Conservation (phyloP, 2,888 invertebrate species). For the Drepanosiphum platanoidis region DNA sequence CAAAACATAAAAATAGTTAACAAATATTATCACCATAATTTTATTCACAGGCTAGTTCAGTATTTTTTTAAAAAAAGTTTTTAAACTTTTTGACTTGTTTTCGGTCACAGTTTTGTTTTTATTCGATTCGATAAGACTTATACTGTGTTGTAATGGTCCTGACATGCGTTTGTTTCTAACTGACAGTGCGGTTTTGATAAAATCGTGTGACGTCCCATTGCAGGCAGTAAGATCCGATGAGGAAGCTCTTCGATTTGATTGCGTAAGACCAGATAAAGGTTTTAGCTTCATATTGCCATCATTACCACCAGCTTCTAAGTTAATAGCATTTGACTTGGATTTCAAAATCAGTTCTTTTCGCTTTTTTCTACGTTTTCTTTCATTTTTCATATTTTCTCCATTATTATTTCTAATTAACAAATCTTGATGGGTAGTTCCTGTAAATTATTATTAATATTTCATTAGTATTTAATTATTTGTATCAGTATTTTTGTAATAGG, state of each 20-base stretch:
- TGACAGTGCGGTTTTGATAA: conserved; percentile 69
- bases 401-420: conserved; percentile 71
- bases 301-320: conserved; percentile 68
- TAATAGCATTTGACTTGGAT: conserved; percentile 61
- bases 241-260: conserved; percentile 65
- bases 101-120: conserved; percentile 26
- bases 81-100: conserved; percentile 48
- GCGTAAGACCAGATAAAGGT: conserved; percentile 67
- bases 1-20: conserved; percentile 54
- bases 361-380: conserved; percentile 69
- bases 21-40: conserved; percentile 10
- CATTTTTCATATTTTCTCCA: conserved; percentile 65
- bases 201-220: conserved; percentile 63
- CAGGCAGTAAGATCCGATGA: conserved; percentile 65
- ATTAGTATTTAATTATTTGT: too few species aligned
- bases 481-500: too few species aligned
- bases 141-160: conserved; percentile 63
- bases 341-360: conserved; percentile 67
- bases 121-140: neutral
- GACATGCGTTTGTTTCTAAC: conserved; percentile 67
- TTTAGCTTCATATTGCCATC: conserved; percentile 67
- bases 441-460: too few species aligned
- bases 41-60: neutral
- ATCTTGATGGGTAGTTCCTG: conserved; percentile 70
- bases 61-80: conserved; percentile 53